These are phyloP conservation scores for Melipona quadrifasciata DNA, from an alignment of 1,140 invertebrate species.

Conservation along the genomic window DNA sequence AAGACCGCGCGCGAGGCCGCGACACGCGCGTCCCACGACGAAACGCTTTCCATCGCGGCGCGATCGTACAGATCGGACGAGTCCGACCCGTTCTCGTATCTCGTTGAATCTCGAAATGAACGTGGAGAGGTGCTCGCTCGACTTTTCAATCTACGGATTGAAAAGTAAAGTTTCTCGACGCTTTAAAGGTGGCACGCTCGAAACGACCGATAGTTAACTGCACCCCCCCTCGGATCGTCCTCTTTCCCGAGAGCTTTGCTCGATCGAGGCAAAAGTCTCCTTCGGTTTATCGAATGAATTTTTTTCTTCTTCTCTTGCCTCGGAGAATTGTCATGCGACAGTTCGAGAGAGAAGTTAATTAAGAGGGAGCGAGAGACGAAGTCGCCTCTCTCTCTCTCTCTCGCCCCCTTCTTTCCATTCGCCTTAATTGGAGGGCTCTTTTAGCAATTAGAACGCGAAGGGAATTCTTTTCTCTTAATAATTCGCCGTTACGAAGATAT, in stretches of 20 bases:
- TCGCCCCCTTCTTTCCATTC: slow-evolving; percentile 18
- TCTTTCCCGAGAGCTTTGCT: background rate
- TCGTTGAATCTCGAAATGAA: background rate
- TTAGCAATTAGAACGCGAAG: slow-evolving; percentile 52
- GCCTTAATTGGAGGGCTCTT: slow-evolving; percentile 52
- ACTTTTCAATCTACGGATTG: background rate
- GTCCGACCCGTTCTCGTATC: background rate
- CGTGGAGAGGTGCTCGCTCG: background rate
- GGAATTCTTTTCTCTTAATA: slow-evolving; percentile 51
- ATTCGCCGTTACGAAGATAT: slow-evolving; percentile 53
- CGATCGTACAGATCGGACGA: background rate
- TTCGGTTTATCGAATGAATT: background rate
- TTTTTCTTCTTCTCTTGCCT: background rate
- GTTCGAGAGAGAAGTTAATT: slow-evolving; percentile 36
- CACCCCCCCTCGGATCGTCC: background rate
- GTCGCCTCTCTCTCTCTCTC: too few species aligned
- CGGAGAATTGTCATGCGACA: slow-evolving; percentile 27
- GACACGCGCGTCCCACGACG: background rate
- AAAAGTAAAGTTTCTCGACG: background rate
- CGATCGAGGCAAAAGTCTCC: background rate
- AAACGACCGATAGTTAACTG: background rate
- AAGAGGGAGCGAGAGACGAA: slow-evolving; percentile 11
- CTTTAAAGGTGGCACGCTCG: background rate
- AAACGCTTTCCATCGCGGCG: background rate
- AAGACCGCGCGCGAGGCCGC: slow-evolving; percentile 11